Evolutionary conservation across 30 jellyfish, hydroid and myxozoan species (phyloP).

Genomic region (Hydra vulgaris): DNA sequence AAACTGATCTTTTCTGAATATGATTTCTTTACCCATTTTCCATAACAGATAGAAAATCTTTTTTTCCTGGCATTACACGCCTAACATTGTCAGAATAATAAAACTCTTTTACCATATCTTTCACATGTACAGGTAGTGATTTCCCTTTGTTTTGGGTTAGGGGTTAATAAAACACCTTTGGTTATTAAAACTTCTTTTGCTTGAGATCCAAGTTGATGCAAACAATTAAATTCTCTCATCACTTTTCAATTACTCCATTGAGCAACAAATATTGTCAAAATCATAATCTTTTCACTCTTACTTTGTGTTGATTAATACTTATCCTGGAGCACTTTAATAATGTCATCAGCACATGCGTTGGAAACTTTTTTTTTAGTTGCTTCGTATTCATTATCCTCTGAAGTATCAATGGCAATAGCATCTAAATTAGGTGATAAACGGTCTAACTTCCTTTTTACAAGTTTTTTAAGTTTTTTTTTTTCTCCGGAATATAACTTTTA

Average conservation of each 20-base stretch:
- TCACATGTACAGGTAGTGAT: conserved; percentile 12
- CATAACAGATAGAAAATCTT: conserved; percentile 9
- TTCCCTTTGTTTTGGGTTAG: conserved; percentile 34
- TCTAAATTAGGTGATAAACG: background rate
- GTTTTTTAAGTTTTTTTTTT: background rate
- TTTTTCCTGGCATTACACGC: conserved; percentile 45
- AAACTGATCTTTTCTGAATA: conserved; percentile 1
- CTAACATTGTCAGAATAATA: conserved; percentile 17
- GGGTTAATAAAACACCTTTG: conserved; percentile 36
- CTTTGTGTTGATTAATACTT: background rate
- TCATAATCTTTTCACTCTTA: background rate
- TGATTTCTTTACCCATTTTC: conserved; percentile 11
- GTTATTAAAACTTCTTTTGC: conserved; percentile 33
- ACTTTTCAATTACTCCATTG: background rate
- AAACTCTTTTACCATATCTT: background rate
- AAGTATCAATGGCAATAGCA: background rate
- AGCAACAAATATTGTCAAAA: background rate
- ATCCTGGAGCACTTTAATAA: background rate
- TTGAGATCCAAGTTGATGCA: background rate
- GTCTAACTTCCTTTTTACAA: background rate
- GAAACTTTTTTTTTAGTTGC: background rate
- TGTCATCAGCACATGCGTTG: background rate
- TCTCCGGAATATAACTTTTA: background rate
- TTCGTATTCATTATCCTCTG: background rate
- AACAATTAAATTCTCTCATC: background rate